phyloP scores from a whole-genome alignment of 2,113 vertebrate species.

The Eulemur rufifrons region DNA sequence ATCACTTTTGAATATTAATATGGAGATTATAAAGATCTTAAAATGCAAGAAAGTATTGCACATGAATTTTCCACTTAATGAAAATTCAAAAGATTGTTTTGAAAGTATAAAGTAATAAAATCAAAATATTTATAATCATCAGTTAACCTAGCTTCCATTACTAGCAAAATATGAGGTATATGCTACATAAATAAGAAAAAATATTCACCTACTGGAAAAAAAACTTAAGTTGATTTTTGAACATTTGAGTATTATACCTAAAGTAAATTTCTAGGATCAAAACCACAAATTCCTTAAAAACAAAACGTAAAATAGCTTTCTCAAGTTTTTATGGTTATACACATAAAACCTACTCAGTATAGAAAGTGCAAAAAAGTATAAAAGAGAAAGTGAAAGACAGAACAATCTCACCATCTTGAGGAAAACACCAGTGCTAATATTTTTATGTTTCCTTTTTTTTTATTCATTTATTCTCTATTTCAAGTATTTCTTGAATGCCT shows the following conservation, averaged over 20 bases:
- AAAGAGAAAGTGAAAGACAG: not conserved
- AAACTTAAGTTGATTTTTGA: not conserved
- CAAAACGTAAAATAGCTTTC: not conserved
- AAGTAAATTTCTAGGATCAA: conserved; percentile 20
- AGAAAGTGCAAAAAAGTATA: not conserved
- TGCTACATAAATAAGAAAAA: conserved; percentile 19
- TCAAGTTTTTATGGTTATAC: not conserved
- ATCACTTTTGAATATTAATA: conserved; percentile 32
- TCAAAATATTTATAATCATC: conserved; percentile 20
- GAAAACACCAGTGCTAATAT: not conserved
- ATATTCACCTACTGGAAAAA: not conserved
- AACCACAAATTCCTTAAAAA: not conserved
- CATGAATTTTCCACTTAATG: not conserved
- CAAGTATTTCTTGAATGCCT: not conserved
- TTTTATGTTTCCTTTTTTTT: not conserved
- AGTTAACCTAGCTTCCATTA: not conserved
- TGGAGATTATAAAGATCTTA: not conserved
- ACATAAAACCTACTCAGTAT: not conserved
- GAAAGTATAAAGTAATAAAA: not conserved
- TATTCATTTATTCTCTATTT: not conserved
- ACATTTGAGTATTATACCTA: not conserved
- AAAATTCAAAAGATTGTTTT: conserved; percentile 48
- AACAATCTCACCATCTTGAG: not conserved
- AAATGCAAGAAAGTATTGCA: not conserved
- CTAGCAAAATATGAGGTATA: not conserved